These are phyloP conservation scores for Tiaroga cobitis DNA, from an alignment of 2,797 vertebrate genomes.

Conservation along the genomic window DNA sequence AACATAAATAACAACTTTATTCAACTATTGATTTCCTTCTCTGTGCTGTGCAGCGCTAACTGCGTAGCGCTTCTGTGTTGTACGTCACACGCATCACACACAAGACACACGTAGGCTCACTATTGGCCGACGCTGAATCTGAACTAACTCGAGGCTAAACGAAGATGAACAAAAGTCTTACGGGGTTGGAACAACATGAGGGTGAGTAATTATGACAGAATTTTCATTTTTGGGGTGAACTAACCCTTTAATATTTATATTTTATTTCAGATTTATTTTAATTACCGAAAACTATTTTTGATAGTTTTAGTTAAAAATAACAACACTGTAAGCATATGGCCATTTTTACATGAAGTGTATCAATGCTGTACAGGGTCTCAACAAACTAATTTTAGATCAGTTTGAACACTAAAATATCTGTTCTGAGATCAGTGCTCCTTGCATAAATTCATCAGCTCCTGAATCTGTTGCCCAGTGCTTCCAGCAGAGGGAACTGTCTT, in stretches of 20 bases:
- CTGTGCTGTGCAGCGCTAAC: too few relatives aligned
- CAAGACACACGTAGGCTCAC: too few relatives aligned
- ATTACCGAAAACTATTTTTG: neutral
- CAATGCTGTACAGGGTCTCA: neutral
- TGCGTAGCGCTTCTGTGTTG: too few relatives aligned
- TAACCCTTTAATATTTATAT: conserved; percentile 2
- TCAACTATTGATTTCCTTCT: too few relatives aligned
- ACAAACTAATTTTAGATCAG: neutral
- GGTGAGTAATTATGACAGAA: too few relatives aligned
- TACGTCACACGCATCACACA: too few relatives aligned
- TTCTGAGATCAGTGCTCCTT: neutral
- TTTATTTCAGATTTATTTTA: neutral
- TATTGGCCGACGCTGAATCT: too few relatives aligned
- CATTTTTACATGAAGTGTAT: neutral
- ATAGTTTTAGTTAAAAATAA: neutral
- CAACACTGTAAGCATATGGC: neutral
- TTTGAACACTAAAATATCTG: neutral
- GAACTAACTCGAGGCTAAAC: too few relatives aligned
- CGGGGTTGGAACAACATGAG: too few relatives aligned
- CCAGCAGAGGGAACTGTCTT: conserved; percentile 56
- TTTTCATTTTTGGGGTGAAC: too few relatives aligned
- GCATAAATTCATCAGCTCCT: neutral
- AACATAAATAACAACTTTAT: too few relatives aligned
- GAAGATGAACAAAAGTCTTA: too few relatives aligned
- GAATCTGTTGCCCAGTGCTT: neutral